Conservation (phyloP, 2,113 vertebrate genomes). For the Marmota monax region DNA sequence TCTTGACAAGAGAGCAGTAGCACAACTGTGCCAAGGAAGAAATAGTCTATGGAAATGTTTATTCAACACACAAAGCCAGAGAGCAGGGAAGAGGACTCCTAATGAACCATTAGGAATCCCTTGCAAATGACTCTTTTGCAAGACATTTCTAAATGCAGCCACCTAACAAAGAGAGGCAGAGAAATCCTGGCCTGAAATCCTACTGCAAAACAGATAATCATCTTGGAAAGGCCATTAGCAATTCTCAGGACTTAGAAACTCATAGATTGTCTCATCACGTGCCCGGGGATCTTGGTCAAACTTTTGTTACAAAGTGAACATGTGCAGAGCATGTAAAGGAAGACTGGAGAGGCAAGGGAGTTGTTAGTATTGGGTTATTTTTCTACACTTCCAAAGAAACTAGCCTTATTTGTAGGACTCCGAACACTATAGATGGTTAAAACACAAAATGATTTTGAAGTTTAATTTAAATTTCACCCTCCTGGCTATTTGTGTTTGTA, state of each 20-base stretch:
- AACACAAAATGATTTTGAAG: slow-evolving; percentile 72
- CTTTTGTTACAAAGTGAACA: neutral
- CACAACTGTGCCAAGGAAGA: neutral
- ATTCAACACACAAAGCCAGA: neutral
- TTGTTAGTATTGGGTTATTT: neutral
- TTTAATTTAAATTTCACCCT: slow-evolving; percentile 75
- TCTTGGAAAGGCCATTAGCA: neutral
- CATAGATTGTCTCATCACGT: neutral
- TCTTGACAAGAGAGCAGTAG: neutral
- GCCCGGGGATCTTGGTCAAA: neutral
- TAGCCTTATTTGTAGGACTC: neutral
- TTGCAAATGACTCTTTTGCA: neutral
- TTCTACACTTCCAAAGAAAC: slow-evolving; percentile 18
- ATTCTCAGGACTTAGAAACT: neutral
- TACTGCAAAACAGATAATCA: neutral
- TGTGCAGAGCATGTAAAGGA: neutral
- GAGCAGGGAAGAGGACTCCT: neutral
- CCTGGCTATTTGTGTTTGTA: slow-evolving; percentile 57
- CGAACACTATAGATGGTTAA: neutral
- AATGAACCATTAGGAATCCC: neutral
- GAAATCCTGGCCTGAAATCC: neutral
- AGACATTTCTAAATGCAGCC: neutral
- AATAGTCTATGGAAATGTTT: neutral
- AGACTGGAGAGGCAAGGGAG: neutral
- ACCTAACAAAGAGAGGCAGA: neutral